These are phyloP conservation scores for Aricia agestis DNA, from an alignment of 1,140 invertebrate species.

Conservation along the genomic window DNA sequence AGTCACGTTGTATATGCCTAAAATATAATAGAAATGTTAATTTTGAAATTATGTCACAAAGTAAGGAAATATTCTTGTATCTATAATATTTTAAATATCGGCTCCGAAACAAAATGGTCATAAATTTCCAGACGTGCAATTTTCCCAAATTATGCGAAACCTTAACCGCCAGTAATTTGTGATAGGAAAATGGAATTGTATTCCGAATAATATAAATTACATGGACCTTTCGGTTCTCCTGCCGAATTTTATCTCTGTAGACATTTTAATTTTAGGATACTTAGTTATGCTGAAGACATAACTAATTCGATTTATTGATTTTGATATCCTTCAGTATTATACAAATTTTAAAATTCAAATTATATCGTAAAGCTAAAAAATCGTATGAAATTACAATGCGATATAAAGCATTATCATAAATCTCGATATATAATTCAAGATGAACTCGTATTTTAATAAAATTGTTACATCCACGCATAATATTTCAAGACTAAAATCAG, in stretches of 20 bases:
- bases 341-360: neutral
- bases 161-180: constrained; percentile 63
- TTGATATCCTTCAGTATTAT: neutral
- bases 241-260: constrained; percentile 46
- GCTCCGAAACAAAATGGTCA: constrained; percentile 34
- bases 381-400: too few species aligned
- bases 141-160: constrained; percentile 62
- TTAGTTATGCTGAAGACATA: neutral
- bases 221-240: constrained; percentile 51
- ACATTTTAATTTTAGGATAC: constrained; percentile 9
- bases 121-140: constrained; percentile 47
- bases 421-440: too few species aligned
- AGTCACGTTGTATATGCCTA: too few species aligned
- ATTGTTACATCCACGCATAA: too few species aligned
- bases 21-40: neutral
- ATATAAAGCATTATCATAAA: too few species aligned
- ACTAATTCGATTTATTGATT: constrained; percentile 11
- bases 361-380: too few species aligned
- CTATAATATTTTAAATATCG: constrained; percentile 22
- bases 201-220: constrained; percentile 62
- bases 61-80: neutral
- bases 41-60: neutral
- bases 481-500: too few species aligned
- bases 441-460: too few species aligned
- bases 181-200: constrained; percentile 67